Percentiles rank a stretch among this genome's conserved stretches.
phyloP scores from a whole-genome alignment of 1,140 invertebrate genomes.

The Drosophila murphyi region DNA sequence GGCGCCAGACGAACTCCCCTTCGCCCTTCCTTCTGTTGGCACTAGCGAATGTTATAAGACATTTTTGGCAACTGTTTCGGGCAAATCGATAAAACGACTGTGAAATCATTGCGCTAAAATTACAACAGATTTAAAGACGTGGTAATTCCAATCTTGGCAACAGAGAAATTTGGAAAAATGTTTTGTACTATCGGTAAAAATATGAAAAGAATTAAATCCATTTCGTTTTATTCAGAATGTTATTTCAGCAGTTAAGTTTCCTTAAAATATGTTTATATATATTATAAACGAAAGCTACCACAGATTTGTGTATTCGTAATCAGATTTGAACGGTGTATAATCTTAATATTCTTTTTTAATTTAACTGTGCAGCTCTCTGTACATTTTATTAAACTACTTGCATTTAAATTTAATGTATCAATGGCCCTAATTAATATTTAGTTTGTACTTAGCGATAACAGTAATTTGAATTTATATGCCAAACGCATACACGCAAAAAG shows the following conservation, averaged over 20 bases:
- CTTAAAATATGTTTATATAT: no score
- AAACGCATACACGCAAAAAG: conserved; percentile 17
- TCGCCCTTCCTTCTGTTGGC: conserved; percentile 27
- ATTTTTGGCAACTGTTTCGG: conserved; percentile 62
- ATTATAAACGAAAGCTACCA: no score
- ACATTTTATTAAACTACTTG: not conserved
- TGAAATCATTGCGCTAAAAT: conserved; percentile 64
- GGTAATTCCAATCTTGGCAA: not conserved
- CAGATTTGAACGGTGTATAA: no score
- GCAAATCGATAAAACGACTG: conserved; percentile 64
- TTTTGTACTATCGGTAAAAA: no score
- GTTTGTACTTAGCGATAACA: conserved; percentile 6
- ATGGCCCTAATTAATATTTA: conserved; percentile 34
- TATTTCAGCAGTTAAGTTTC: no score
- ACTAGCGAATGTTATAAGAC: conserved; percentile 20
- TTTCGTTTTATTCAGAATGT: no score
- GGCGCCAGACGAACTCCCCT: conserved; percentile 48
- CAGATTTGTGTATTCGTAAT: no score
- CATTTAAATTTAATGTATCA: conserved; percentile 14
- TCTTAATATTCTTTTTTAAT: no score
- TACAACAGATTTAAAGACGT: conserved; percentile 61
- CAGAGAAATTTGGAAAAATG: not conserved
- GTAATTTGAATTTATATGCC: conserved; percentile 31
- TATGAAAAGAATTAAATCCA: no score
- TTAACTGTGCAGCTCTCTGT: no score